phyloP scores from a whole-genome alignment of 2,797 vertebrate species.

The Heteromormyrus szaboi region DNA sequence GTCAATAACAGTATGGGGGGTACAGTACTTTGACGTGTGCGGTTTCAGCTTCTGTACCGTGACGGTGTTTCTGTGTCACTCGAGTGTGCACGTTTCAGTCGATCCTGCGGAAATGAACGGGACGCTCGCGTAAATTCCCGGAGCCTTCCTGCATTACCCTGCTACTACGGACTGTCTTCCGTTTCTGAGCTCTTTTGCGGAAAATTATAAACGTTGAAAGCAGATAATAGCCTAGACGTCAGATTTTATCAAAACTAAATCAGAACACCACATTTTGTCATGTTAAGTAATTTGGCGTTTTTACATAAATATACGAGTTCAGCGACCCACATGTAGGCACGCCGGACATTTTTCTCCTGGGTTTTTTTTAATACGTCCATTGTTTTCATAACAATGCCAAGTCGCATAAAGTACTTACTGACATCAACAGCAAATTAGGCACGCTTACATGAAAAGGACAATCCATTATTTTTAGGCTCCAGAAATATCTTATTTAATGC shows the following conservation, averaged over 20 bases:
- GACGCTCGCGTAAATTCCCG: neutral
- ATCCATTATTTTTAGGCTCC: conserved; percentile 11
- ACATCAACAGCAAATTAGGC: conserved; percentile 19
- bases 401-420: conserved; percentile 7
- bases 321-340: neutral
- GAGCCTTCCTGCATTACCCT: neutral
- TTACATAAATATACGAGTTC: neutral
- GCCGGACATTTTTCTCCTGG: neutral
- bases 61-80: neutral
- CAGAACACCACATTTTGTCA: neutral
- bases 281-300: neutral
- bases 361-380: neutral
- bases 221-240: neutral
- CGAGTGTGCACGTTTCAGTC: neutral
- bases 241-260: neutral
- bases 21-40: neutral
- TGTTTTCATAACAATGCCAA: neutral
- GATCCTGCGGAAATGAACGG: neutral
- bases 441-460: conserved; percentile 11
- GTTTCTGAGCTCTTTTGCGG: neutral
- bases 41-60: neutral
- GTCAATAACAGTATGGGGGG: neutral
- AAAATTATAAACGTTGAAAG: neutral
- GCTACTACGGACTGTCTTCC: neutral
- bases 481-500: neutral